Conservation (phyloP, 2,797 vertebrate species). For the Pipistrellus pipistrellus region DNA sequence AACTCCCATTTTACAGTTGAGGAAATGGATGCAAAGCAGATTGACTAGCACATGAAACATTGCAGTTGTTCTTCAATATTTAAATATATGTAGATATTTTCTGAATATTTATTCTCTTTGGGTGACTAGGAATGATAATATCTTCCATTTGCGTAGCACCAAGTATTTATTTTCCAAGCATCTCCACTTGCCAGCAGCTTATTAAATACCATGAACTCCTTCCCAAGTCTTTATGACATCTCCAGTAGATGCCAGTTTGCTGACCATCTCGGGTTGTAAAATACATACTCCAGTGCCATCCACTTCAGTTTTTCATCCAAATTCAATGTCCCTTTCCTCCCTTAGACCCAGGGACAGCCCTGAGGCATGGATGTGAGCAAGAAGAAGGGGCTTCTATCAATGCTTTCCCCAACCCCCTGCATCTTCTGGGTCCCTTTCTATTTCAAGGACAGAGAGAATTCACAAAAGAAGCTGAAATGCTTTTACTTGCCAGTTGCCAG, state of each 20-base stretch:
- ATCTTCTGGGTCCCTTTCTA: not conserved
- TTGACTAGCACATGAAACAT: not conserved
- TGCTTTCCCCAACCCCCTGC: fast-evolving
- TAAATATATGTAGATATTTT: not conserved
- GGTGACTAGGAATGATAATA: not conserved
- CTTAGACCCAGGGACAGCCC: no score
- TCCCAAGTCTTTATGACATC: not conserved
- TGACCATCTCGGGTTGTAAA: not conserved
- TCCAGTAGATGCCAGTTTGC: not conserved
- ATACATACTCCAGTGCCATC: not conserved
- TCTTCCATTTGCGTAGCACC: not conserved
- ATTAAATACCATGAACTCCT: not conserved
- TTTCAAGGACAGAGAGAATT: not conserved
- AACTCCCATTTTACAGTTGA: not conserved
- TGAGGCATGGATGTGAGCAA: not conserved
- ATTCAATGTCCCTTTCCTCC: not conserved
- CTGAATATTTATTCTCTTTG: not conserved
- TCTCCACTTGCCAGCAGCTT: not conserved
- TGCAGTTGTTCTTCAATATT: not conserved
- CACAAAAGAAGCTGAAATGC: not conserved
- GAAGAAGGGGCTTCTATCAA: not conserved
- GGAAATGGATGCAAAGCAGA: not conserved
- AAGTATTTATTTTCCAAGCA: not conserved
- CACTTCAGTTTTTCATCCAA: not conserved
- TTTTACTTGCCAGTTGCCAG: not conserved